Evolutionary conservation across 2,888 invertebrate species (phyloP).

Genomic region (Holacanthella duospinosa): DNA sequence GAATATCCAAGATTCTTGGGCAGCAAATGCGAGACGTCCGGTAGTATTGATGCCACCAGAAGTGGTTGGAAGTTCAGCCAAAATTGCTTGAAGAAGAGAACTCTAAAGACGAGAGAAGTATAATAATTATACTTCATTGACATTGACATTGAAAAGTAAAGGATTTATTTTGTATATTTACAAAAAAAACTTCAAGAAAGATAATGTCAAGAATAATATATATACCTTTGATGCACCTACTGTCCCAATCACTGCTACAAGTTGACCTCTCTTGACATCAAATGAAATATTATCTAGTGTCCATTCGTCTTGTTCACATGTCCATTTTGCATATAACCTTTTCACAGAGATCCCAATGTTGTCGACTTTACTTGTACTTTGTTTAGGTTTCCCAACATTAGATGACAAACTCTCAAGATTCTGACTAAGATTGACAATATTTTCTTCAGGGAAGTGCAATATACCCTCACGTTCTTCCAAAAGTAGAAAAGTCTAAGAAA

Average conservation of each 20-base stretch:
- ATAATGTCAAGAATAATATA: neutral
- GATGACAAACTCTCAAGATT: neutral
- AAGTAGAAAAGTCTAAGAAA: slow-evolving; percentile 37
- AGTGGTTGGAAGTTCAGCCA: slow-evolving; percentile 44
- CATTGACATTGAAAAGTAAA: neutral
- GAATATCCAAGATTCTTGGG: slow-evolving; percentile 36
- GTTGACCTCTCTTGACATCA: slow-evolving; percentile 53
- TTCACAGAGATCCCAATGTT: no score
- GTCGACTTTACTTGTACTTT: slow-evolving; percentile 9
- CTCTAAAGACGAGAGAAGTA: slow-evolving; percentile 14
- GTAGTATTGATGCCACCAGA: slow-evolving; percentile 41
- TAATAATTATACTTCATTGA: slow-evolving; percentile 22
- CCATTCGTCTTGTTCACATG: slow-evolving; percentile 43
- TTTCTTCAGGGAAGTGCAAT: neutral
- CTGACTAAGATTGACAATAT: neutral
- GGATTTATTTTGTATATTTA: neutral
- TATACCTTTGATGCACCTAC: slow-evolving; percentile 38
- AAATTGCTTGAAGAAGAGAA: slow-evolving; percentile 40
- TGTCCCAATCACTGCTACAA: slow-evolving; percentile 42
- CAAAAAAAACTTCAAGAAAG: no score
- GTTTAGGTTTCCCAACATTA: neutral
- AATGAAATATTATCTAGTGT: slow-evolving; percentile 59
- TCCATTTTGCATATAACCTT: slow-evolving; percentile 38
- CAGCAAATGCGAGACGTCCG: slow-evolving; percentile 43
- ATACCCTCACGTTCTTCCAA: slow-evolving; percentile 40